phyloP scores from a whole-genome alignment of 2,888 invertebrate species.

The Suillia variegata region DNA sequence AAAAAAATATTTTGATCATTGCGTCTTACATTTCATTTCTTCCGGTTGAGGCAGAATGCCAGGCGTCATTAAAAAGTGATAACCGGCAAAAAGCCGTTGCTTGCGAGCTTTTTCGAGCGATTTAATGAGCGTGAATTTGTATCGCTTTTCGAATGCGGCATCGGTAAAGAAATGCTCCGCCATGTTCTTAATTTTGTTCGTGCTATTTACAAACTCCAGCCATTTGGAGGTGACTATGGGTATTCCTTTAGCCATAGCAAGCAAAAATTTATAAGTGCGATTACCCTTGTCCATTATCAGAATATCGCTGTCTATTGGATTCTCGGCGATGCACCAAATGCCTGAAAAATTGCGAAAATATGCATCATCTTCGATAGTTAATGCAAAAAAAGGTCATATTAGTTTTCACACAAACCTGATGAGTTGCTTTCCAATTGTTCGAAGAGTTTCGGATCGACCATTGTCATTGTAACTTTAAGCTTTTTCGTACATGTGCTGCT shows the following conservation, averaged over 20 bases:
- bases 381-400: neutral
- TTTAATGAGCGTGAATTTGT: slow-evolving; percentile 39
- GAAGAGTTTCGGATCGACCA: slow-evolving; percentile 31
- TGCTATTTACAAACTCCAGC: slow-evolving; percentile 25
- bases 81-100: slow-evolving; percentile 34
- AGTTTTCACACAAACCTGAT: slow-evolving; percentile 15
- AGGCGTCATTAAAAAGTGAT: slow-evolving; percentile 40
- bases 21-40: slow-evolving; percentile 42
- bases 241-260: slow-evolving; percentile 65
- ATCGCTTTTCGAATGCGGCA: slow-evolving; percentile 37
- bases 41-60: slow-evolving; percentile 35
- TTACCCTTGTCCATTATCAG: slow-evolving; percentile 63
- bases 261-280: slow-evolving; percentile 66
- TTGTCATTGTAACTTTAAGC: slow-evolving; percentile 31
- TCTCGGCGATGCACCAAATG: slow-evolving; percentile 64
- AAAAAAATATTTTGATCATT: neutral
- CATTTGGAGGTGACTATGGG: slow-evolving; percentile 63
- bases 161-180: slow-evolving; percentile 31
- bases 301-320: slow-evolving; percentile 61
- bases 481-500: too few relatives aligned
- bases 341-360: slow-evolving; percentile 16
- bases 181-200: slow-evolving; percentile 14
- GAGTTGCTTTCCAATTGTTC: slow-evolving; percentile 22
- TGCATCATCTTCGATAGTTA: too few relatives aligned
- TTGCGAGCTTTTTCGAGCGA: slow-evolving; percentile 35